phyloP scores from a whole-genome alignment of 2,888 invertebrate genomes.

The Caradrina clavipalpis region DNA sequence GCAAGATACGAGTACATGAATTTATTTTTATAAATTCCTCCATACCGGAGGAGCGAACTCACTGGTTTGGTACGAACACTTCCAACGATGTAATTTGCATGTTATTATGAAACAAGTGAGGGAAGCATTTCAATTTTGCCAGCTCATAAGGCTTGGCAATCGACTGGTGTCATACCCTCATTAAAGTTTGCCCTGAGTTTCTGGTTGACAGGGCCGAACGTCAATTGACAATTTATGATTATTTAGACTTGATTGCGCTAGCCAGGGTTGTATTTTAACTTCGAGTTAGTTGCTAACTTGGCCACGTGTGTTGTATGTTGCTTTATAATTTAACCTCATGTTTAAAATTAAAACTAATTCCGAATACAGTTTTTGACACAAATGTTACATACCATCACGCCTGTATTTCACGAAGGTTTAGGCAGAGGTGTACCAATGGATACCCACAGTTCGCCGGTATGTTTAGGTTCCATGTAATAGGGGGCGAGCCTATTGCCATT shows the following conservation, averaged over 20 bases:
- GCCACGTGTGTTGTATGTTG: neutral
- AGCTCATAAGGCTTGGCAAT: slow-evolving; percentile 69
- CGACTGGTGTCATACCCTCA: slow-evolving; percentile 67
- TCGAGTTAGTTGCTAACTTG: no score
- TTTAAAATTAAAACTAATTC: no score
- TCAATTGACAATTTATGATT: neutral
- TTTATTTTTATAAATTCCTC: slow-evolving; percentile 49
- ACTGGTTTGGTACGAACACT: slow-evolving; percentile 46
- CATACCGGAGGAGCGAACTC: slow-evolving; percentile 8
- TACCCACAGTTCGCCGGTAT: no score
- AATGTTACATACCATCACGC: no score
- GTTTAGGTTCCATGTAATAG: no score
- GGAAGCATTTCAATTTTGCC: slow-evolving; percentile 73
- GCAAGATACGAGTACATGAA: slow-evolving; percentile 21
- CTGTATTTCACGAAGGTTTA: no score
- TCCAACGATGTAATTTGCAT: slow-evolving; percentile 74
- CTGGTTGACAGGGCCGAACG: slow-evolving; percentile 45
- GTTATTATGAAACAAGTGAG: slow-evolving; percentile 71
- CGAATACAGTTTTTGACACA: no score
- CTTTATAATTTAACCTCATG: neutral
- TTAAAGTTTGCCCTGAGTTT: slow-evolving; percentile 69
- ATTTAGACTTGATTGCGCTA: neutral
- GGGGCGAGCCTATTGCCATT: no score
- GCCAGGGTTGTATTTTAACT: no score
- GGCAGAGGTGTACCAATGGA: no score